Evolutionary conservation across 2,797 vertebrate species (phyloP), one percentile per base, ranked within the genome.

Genomic region (Hypotaenidia philippensis): DNA sequence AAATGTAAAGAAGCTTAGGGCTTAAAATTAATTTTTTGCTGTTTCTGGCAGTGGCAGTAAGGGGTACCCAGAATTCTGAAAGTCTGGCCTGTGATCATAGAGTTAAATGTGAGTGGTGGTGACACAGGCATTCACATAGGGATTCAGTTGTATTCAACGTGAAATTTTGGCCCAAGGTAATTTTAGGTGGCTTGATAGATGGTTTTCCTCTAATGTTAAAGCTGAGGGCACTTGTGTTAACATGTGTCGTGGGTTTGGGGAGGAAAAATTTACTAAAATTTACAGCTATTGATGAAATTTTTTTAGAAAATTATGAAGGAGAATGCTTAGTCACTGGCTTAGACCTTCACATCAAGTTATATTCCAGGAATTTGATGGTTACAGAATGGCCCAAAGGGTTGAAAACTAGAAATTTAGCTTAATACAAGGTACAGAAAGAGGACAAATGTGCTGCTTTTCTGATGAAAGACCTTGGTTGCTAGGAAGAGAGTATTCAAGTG

Each of bases 381-480:
- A 69, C 9, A 57, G 69, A 87, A 64, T 63, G 41, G 82, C 75
- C 45, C 4, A 13, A 23, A 65, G 80, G 23, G 4, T 32, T 87
- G 53, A 23, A 72, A 61, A 64, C 75, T 85, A 72, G 57, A 65
- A 95, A 61, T 88, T 1, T 41, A 80, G 57, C 55, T 78, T 53
- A 56, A 84, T 52, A 21, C 21, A 64, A 74, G 53, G 6, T 29
- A 72, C 50, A 44, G 18, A 6, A 45, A 93, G 65, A 61, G 92
- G 47, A 31, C 71, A 88, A 86, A 61, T 79, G 68, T 36, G 71
- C 49, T 80, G 64, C 61, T 83, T 70, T 61, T 71, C 80, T 66
- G 79, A 91, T 88, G 93, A 93, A 95, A 93, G 95, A 78, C 95
- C 95, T 98, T 97, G 94, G 96, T 98, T 98, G 97, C 96, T 97